These are phyloP conservation scores for Diplosoma virens DNA, from an alignment of 23 tunicate genomes.

Conservation along the genomic window DNA sequence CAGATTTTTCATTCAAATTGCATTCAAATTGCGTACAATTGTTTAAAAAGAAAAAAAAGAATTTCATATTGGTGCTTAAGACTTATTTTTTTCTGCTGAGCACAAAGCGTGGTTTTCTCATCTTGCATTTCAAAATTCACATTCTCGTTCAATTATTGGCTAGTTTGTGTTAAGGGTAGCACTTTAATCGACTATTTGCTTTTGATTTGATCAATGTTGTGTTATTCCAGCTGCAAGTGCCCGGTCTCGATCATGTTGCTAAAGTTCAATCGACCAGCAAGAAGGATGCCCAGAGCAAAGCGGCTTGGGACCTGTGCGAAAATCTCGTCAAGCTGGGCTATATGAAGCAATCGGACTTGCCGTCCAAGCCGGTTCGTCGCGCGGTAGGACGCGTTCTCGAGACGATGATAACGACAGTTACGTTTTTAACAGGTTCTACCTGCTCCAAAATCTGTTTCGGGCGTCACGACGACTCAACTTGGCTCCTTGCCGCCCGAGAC, in stretches of 20 bases:
- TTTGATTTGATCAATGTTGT: background rate
- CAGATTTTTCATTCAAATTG: too few relatives aligned
- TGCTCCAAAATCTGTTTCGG: conserved; percentile 6
- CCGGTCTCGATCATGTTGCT: conserved; percentile 70
- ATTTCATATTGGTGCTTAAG: too few relatives aligned
- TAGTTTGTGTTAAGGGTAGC: background rate
- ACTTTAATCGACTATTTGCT: background rate
- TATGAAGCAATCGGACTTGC: conserved; percentile 81
- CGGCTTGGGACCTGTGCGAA: conserved; percentile 96
- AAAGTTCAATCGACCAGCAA: conserved; percentile 67
- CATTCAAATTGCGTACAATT: too few relatives aligned
- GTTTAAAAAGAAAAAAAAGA: too few relatives aligned
- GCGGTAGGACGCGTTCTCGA: too few relatives aligned
- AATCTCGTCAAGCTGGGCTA: conserved; percentile 70
- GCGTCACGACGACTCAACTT: conserved; percentile 1
- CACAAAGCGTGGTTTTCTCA: too few relatives aligned
- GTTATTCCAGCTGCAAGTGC: conserved; percentile 47
- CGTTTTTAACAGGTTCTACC: conserved; percentile 4
- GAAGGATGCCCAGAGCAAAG: conserved; percentile 90
- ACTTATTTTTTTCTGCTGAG: too few relatives aligned
- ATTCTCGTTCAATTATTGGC: background rate
- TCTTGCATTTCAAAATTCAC: too few relatives aligned
- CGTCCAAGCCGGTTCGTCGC: conserved; percentile 68
- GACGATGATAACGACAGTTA: too few relatives aligned
- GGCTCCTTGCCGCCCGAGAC: conserved; percentile 31